Base-by-base conservation (phyloP, 2,797 vertebrate species). In the Meda fulgida region DNA sequence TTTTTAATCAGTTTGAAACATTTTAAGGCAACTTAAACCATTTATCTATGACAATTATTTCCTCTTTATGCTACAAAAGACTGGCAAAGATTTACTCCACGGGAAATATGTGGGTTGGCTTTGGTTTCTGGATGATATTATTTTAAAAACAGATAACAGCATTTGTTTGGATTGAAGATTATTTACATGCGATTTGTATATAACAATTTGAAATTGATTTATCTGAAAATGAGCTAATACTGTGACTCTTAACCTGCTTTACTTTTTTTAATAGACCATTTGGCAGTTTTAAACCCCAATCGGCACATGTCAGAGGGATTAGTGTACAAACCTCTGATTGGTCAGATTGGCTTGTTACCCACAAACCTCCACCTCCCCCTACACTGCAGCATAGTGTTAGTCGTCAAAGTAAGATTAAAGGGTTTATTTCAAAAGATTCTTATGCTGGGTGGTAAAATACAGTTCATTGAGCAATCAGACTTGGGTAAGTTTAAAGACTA, bases 401-500 rank as follows among this genome's bases (percentile, higher is more conserved):
- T 65, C 23, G 34, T 38, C 38, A 73, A 79, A 31, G 88, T 10
- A 72, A 81, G 78, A 1, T n/a, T 76, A 85, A 88, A 89, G 29
- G 14, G 9, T 81, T 71, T 72, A 23, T 66, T 80, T 53, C 31
- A 40, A 66, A 80, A 69, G 78, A 80, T 53, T 31, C 78, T 69
- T 69, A 70, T 29, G 23, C 23, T 48, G 5, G 77, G 85, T 87
- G 89, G 88, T 87, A 91, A 85, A 78, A 4, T 70, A 55, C 63
- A 91, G 89, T 92, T 93, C 93, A 92, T 80, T 89, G 91, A 93
- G 80, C 91, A 92, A 88, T 93, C 85, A 0, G 72, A 87, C 85
- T 67, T 92, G 82, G 92, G 92, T 88, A 79, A 85, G 89, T 93
- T 93, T 92, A 90, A 91, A 90, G 76, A 80, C 80, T 60, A 85